These are phyloP conservation scores for Strix aluco DNA, from an alignment of 2,113 vertebrate genomes.

Conservation along the genomic window DNA sequence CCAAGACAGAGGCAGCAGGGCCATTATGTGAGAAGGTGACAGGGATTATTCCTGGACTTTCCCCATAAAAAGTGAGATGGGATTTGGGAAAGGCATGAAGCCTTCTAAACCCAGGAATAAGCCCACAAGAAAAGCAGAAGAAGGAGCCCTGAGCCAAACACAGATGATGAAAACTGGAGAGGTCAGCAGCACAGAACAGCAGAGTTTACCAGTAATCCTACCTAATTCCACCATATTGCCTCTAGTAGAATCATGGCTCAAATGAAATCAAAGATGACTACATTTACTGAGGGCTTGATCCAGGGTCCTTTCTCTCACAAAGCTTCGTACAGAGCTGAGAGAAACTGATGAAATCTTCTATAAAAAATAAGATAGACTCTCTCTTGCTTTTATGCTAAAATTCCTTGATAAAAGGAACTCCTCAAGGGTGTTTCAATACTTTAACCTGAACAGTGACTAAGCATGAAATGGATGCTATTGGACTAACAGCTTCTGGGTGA, in stretches of 20 bases:
- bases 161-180: not conserved
- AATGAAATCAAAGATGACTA: not conserved
- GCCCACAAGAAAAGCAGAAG: not conserved
- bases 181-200: not conserved
- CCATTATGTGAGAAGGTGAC: not conserved
- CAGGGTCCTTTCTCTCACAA: not conserved
- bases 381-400: not conserved
- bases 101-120: not conserved
- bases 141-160: not conserved
- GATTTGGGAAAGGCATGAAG: not conserved
- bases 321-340: not conserved
- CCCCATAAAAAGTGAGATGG: not conserved
- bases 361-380: not conserved
- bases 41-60: not conserved
- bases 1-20: not conserved
- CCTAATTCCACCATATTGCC: not conserved
- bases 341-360: not conserved
- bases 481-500: constrained; percentile 9
- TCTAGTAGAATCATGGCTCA: not conserved
- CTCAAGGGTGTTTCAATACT: not conserved
- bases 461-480: not conserved
- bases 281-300: not conserved
- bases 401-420: not conserved
- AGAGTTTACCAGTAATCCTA: constrained; percentile 33
- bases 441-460: not conserved